phyloP scores from a whole-genome alignment of 2,113 vertebrate species.

The Pomatorhinus ruficollis region DNA sequence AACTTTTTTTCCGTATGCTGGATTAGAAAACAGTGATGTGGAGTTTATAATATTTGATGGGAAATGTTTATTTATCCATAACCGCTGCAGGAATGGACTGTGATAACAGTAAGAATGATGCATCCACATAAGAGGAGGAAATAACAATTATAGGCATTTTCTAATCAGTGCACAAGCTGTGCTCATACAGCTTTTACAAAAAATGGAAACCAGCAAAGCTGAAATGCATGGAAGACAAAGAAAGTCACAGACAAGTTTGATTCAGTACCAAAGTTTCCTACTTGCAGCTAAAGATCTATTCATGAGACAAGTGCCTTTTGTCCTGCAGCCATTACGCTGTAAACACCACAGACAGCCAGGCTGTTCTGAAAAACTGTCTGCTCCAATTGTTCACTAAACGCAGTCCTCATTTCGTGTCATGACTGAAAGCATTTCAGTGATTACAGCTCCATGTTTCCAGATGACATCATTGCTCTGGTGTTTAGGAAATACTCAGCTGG shows the following conservation, averaged over 20 bases:
- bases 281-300: not conserved
- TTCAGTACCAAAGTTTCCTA: not conserved
- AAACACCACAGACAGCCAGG: not conserved
- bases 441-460: not conserved
- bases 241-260: not conserved
- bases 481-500: not conserved
- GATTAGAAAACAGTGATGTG: not conserved
- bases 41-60: not conserved
- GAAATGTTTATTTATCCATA: not conserved
- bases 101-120: not conserved
- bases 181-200: not conserved
- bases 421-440: not conserved
- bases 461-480: not conserved
- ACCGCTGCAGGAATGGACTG: accelerated
- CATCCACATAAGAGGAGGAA: not conserved
- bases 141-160: not conserved
- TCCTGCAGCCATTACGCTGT: not conserved
- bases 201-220: not conserved
- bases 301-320: not conserved
- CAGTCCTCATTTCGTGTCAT: not conserved
- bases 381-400: not conserved
- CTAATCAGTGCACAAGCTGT: not conserved
- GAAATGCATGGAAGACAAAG: not conserved
- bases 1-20: not conserved
- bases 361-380: not conserved